These are phyloP conservation scores for Leptonema lineaticorne DNA, from an alignment of 1,140 invertebrate species.

Conservation along the genomic window DNA sequence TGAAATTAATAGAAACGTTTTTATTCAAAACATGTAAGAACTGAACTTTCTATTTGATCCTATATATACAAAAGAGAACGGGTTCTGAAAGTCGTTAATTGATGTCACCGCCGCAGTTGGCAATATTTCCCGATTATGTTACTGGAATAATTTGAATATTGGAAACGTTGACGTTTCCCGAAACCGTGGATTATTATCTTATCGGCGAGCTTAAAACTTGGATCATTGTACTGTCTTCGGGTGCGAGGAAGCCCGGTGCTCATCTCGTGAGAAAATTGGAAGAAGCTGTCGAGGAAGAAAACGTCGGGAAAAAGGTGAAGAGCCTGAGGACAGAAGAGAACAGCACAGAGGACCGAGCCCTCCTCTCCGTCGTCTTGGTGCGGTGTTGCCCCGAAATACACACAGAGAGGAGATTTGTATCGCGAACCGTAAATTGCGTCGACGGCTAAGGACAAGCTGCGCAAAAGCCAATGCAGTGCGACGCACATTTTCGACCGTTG, in stretches of 20 bases:
- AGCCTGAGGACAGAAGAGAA: constrained; percentile 13
- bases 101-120: neutral
- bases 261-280: constrained; percentile 38
- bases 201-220: constrained; percentile 34
- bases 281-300: constrained; percentile 19
- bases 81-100: constrained; percentile 9
- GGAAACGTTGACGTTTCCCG: constrained; percentile 2
- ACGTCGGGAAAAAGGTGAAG: constrained; percentile 24
- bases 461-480: neutral
- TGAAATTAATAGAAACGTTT: no score
- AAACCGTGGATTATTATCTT: constrained; percentile 36
- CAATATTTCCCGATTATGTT: no score
- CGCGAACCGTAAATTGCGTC: constrained; percentile 39
- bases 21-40: no score
- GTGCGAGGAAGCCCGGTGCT: neutral
- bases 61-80: no score
- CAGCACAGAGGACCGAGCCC: neutral
- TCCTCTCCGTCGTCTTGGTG: constrained; percentile 11
- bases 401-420: constrained; percentile 38
- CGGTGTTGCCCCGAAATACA: constrained; percentile 4
- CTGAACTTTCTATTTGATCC: no score
- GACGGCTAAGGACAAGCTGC: constrained; percentile 27
- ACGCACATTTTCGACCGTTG: constrained; percentile 16
- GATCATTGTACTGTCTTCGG: constrained; percentile 34
- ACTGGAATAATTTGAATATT: constrained; percentile 12